These are phyloP conservation scores for Cryptoprocta ferox DNA, from an alignment of 2,797 vertebrate species.

Conservation along the genomic window DNA sequence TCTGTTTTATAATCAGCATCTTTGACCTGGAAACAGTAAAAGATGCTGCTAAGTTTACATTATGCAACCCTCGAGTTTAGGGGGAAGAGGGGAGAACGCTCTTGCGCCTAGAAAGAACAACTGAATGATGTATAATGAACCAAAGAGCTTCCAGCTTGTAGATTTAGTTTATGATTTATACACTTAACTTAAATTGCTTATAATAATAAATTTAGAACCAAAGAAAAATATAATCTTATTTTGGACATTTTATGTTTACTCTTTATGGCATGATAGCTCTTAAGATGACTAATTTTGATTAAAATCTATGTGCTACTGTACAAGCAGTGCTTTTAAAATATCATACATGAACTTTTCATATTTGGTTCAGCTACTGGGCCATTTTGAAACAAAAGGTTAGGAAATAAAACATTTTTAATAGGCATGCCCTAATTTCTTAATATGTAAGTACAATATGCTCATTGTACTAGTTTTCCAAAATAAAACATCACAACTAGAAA, in stretches of 20 bases:
- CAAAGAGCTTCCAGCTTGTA: neutral
- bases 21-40: neutral
- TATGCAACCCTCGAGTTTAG: neutral
- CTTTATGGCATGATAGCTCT: neutral
- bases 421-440: neutral
- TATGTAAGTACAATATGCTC: neutral
- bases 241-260: neutral
- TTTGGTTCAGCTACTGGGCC: neutral
- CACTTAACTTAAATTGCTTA: neutral
- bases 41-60: neutral
- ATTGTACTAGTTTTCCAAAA: neutral
- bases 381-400: neutral
- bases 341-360: neutral
- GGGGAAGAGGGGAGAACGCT: neutral
- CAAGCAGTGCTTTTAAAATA: neutral
- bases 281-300: neutral
- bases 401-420: conserved; percentile 12
- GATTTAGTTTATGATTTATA: neutral
- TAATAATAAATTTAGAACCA: neutral
- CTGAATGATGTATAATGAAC: neutral
- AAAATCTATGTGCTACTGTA: neutral
- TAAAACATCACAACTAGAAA: neutral
- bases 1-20: neutral
- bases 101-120: neutral
- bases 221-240: neutral